phyloP scores from a whole-genome alignment of 2,888 invertebrate genomes.

The Andrena bucephala region DNA sequence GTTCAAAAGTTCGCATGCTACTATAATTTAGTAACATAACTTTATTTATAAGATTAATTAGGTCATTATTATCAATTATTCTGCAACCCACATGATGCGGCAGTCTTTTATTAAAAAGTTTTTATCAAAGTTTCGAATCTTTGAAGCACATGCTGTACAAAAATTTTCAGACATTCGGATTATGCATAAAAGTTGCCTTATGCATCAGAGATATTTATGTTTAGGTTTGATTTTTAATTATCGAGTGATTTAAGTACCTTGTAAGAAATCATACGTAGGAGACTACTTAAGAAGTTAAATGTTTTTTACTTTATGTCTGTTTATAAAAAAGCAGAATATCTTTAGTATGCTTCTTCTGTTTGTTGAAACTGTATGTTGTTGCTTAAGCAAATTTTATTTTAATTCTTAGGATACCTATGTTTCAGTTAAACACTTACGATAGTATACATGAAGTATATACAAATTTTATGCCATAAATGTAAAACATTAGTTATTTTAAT shows the following conservation, averaged over 20 bases:
- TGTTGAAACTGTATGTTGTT: constrained; percentile 28
- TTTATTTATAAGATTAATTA: constrained; percentile 15
- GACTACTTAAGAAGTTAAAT: constrained; percentile 70
- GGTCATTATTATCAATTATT: neutral
- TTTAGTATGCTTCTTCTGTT: constrained; percentile 35
- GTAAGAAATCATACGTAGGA: constrained; percentile 44
- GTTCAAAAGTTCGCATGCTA: constrained; percentile 6
- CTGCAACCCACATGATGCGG: neutral
- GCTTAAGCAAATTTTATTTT: constrained; percentile 8
- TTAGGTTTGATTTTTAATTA: constrained; percentile 19
- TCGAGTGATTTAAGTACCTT: constrained; percentile 10
- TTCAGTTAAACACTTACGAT: constrained; percentile 23
- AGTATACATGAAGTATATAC: constrained; percentile 46
- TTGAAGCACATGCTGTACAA: constrained; percentile 72
- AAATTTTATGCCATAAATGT: constrained; percentile 13
- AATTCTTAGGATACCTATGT: constrained; percentile 15
- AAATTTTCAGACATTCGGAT: constrained; percentile 32
- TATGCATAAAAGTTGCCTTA: constrained; percentile 1
- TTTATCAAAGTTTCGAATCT: constrained; percentile 40
- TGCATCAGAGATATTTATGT: constrained; percentile 22
- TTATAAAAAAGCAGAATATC: constrained; percentile 15
- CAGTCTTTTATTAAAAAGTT: constrained; percentile 12
- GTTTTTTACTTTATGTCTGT: constrained; percentile 28
- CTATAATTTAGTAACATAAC: constrained; percentile 7
- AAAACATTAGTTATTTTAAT: constrained; percentile 10